Evolutionary conservation across 2,113 vertebrate species (phyloP).

Genomic region (Salvelinus namaycush): DNA sequence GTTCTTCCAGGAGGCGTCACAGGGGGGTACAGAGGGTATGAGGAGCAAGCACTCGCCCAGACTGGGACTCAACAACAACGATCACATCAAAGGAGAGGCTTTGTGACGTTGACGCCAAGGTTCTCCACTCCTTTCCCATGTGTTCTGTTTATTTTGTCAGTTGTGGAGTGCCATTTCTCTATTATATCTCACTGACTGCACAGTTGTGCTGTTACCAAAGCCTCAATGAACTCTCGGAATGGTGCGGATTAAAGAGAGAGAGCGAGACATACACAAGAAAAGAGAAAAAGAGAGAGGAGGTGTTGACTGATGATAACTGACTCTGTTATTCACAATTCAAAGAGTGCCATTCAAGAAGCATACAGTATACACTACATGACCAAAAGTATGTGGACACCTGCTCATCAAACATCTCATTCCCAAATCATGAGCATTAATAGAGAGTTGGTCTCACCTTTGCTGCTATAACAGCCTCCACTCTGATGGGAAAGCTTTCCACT

Average conservation of each 20-base stretch:
- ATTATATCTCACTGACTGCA: slow-evolving; percentile 3
- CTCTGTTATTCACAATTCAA: slow-evolving; percentile 23
- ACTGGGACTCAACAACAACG: slow-evolving; percentile 69
- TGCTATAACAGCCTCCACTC: too few species aligned
- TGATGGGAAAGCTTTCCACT: too few species aligned
- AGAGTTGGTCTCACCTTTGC: too few species aligned
- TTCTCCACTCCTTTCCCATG: background rate
- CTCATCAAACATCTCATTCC: too few species aligned
- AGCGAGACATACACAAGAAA: background rate
- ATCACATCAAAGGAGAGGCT: slow-evolving; percentile 64
- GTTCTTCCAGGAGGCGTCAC: slow-evolving; percentile 76
- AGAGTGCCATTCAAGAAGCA: slow-evolving; percentile 38
- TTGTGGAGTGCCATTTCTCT: slow-evolving; percentile 5
- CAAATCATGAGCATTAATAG: too few species aligned
- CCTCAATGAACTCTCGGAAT: background rate
- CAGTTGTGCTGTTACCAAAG: slow-evolving; percentile 1
- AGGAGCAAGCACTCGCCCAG: slow-evolving; percentile 73
- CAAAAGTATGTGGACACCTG: too few species aligned
- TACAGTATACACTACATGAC: background rate
- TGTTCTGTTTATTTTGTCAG: background rate
- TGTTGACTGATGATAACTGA: slow-evolving; percentile 8
- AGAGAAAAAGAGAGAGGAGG: background rate
- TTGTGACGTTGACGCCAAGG: slow-evolving; percentile 44
- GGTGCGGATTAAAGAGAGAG: background rate
- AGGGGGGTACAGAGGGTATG: slow-evolving; percentile 63